These are phyloP conservation scores for Eulacestoma nigropectus DNA, from an alignment of 2,113 vertebrate genomes.

Conservation along the genomic window DNA sequence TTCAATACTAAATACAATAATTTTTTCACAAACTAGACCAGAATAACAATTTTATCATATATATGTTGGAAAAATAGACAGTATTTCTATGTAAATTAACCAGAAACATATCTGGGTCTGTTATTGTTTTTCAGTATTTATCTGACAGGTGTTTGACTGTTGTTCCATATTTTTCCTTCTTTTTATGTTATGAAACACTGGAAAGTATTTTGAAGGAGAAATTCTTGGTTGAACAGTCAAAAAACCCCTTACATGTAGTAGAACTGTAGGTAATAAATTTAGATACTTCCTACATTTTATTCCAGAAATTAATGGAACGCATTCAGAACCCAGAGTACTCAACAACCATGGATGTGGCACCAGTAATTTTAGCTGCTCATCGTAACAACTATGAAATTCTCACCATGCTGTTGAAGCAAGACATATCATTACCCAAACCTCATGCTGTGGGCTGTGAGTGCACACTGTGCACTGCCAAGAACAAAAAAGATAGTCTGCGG, in stretches of 20 bases:
- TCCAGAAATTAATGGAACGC: conserved; percentile 95
- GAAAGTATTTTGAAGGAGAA: background rate
- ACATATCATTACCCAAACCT: conserved; percentile 93
- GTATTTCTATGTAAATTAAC: background rate
- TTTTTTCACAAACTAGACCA: background rate
- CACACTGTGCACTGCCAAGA: conserved; percentile 95
- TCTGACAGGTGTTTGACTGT: background rate
- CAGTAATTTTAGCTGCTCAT: conserved; percentile 97
- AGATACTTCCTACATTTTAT: conserved; percentile 29
- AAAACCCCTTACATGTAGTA: background rate
- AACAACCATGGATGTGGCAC: conserved; percentile 98
- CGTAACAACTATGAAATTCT: conserved; percentile 99
- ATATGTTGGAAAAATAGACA: background rate
- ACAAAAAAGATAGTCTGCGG: conserved; percentile 96
- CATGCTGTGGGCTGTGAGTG: conserved; percentile 98
- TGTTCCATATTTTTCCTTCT: background rate
- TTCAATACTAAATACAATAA: background rate
- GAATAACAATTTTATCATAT: background rate
- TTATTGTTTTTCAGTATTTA: background rate
- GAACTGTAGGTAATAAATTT: conserved; percentile 15
- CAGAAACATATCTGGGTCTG: background rate
- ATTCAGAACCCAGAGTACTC: conserved; percentile 99
- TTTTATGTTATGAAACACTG: background rate
- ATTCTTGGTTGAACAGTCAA: background rate
- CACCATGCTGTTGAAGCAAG: conserved; percentile 97